These are phyloP conservation scores for Macaria liturata DNA, from an alignment of 2,888 invertebrate genomes.

Conservation along the genomic window DNA sequence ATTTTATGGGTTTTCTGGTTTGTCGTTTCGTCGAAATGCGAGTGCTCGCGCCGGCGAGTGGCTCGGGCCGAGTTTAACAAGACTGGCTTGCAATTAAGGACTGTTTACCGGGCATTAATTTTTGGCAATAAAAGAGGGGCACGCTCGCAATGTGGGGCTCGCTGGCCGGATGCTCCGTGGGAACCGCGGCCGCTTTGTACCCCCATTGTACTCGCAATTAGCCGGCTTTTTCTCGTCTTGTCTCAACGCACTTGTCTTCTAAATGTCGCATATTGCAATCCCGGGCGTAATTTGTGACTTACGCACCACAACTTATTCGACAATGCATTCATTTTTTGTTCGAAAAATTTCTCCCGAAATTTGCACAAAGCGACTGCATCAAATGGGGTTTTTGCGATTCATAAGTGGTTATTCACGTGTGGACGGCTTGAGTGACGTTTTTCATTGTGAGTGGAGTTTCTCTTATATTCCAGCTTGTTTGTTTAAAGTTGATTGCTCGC, in stretches of 20 bases:
- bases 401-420: constrained; percentile 65
- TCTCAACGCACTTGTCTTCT: constrained; percentile 68
- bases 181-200: constrained; percentile 79
- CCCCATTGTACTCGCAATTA: constrained; percentile 79
- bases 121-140: constrained; percentile 83
- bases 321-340: constrained; percentile 36
- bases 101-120: constrained; percentile 82
- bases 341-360: constrained; percentile 36
- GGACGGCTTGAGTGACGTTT: constrained; percentile 66
- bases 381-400: constrained; percentile 60
- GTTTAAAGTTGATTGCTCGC: constrained; percentile 38
- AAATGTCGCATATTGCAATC: constrained; percentile 74
- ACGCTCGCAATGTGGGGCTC: constrained; percentile 75
- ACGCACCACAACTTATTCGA: constrained; percentile 58
- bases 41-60: constrained; percentile 57
- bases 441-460: constrained; percentile 60
- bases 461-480: constrained; percentile 42
- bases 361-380: constrained; percentile 47
- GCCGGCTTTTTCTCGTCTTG: constrained; percentile 65
- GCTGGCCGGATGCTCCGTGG: constrained; percentile 73
- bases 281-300: constrained; percentile 69
- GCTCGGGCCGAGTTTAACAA: constrained; percentile 59
- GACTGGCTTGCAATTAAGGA: constrained; percentile 75
- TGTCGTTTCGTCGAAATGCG: constrained; percentile 59
- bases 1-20: constrained; percentile 65